Evolutionary conservation across 30 jellyfish, hydroid and myxozoan genomes (phyloP), one percentile per base, ranked within the genome.

Genomic region (Mastigias papua): DNA sequence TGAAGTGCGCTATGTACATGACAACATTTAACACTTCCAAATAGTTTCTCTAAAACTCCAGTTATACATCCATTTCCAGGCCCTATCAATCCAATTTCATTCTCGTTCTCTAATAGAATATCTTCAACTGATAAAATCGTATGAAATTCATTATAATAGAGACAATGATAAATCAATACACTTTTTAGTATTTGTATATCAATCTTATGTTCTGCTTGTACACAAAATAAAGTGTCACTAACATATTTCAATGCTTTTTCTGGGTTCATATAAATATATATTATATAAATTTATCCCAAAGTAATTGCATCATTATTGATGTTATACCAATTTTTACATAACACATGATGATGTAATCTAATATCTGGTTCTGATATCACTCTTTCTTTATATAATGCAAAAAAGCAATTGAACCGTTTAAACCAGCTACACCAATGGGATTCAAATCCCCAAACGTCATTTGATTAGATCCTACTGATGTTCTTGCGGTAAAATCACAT

Each of bases 371-470:
- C 89, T 2, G 17, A 48, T 17, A 60, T 6, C 8, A 28, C 68
- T 15, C 3, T 78, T 21, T 30, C 79, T 34, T 78, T 63, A 34
- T 51, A 51, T 58, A 51, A 78, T 42, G 71, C 86, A 49, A 35
- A 74, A 74, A 74, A 20, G 72, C 86, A 31, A 74, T 74, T 7
- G 86, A 74, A 11, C 86, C 86, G 46, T 74, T 67, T 27, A 74
- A 22, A 34, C 86, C 72, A 74, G 50, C 42, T 4, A 11, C 4
- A 25, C 86, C 80, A 49, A 26, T 54, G 25, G 88, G 88, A 34
- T 82, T 67, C 8, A 82, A 33, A 57, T 84, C 93, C 34, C 88
- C 93, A 62, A 84, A 84, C 50, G 88, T 73, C 93, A 84, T 84
- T 30, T 51, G 80, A 29, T 50, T 73, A 32, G 93, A 51, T 48